Base-by-base conservation (phyloP, 2,113 vertebrate species). In the Procapra przewalskii region DNA sequence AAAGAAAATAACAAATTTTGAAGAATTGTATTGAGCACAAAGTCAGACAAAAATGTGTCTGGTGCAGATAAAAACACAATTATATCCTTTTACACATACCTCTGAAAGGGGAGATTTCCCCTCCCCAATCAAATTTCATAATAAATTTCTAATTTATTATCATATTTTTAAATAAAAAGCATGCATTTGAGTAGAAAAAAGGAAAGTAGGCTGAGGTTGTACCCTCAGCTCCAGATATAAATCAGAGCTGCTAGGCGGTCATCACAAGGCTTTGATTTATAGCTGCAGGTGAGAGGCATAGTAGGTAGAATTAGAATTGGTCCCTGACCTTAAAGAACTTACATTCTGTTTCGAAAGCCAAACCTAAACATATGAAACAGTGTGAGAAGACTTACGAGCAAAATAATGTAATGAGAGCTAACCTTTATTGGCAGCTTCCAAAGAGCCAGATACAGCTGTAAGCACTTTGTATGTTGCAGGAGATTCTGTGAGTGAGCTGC, bases 11-110 rank as follows among this genome's bases (percentile, higher is more conserved):
- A 97, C 90, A 98, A 97, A 82, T 59, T 50, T 81, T 0, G 88
- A 50, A 81, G 60, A 97, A 98, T 95, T 97, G 75, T 97, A 23
- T 52, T 94, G 92, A 98, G 62, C 1, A 85, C 67, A 93, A 98
- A 94, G 81, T 95, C 96, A 98, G 52, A 48, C 36, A 50, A 94
- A 94, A 91, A 97, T 97, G 83, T 94, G 90, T 96, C 90, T 96
- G 96, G 52, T 54, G 60, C 43, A 95, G 98, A 98, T 98, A 98
- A 98, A 97, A 98, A 98, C 7, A 98, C 36, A 98, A 98, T 97
- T 98, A 95, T 90, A 97, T 50, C 95, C 91, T 98, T 87, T 97
- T 96, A 59, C 86, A 94, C 81, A 94, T 67, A 94, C 40, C 75
- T 96, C 83, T 81, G 27, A 97, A 91, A 96, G 54, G 40, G 71